These are phyloP conservation scores for Drosophila infuscata DNA, from an alignment of 2,888 invertebrate genomes.

Conservation along the genomic window DNA sequence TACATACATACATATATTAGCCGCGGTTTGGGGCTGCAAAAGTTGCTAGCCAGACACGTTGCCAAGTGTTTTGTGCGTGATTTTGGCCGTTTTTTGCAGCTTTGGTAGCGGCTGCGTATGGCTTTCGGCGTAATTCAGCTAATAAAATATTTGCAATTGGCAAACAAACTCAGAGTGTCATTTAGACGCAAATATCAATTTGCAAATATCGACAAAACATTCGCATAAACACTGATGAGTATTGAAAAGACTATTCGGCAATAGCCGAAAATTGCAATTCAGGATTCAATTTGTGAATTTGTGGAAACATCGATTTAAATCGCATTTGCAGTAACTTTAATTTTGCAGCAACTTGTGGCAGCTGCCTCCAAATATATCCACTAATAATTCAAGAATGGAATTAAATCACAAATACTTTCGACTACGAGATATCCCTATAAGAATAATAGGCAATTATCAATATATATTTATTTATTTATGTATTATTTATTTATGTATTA, in stretches of 20 bases:
- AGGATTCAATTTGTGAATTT: not conserved
- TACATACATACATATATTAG: not conserved
- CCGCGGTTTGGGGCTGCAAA: constrained; percentile 1
- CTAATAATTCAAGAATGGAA: not conserved
- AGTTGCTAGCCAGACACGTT: constrained; percentile 3
- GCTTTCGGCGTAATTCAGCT: constrained; percentile 26
- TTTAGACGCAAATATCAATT: constrained; percentile 8
- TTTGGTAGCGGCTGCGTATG: constrained; percentile 8
- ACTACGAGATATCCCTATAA: not conserved
- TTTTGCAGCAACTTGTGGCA: not conserved
- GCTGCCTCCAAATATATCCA: not conserved
- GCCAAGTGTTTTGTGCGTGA: constrained; percentile 18
- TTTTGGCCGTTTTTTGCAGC: constrained; percentile 25
- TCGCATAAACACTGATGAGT: constrained; percentile 3
- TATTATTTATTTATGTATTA: no score
- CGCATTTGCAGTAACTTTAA: not conserved
- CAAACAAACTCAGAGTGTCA: constrained; percentile 14
- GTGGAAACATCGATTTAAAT: not conserved
- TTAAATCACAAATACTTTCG: not conserved
- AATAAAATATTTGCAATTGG: constrained; percentile 32
- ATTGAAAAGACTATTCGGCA: not conserved
- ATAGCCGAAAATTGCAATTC: not conserved
- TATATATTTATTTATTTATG: no score
- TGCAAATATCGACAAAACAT: constrained; percentile 10
- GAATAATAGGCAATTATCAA: no score